Evolutionary conservation across 2,797 vertebrate genomes (phyloP).

Genomic region (Pipistrellus kuhlii): DNA sequence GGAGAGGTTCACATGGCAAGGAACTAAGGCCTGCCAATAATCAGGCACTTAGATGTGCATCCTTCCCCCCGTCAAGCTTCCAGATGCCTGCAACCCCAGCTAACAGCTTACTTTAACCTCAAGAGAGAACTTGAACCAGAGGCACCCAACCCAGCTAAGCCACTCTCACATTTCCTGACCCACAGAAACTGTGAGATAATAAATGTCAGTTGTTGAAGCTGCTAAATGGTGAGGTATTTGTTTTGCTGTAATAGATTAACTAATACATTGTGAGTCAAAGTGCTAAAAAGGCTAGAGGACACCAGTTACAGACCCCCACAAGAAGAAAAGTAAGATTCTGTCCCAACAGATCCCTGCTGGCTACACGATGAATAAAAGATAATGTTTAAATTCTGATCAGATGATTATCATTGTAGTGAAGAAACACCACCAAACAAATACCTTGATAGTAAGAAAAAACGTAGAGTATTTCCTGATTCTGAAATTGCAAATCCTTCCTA

Average conservation of each 20-base stretch:
- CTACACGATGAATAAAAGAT: not conserved
- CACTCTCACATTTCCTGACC: not conserved
- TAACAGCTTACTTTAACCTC: not conserved
- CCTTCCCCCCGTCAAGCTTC: not conserved
- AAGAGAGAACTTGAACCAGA: not conserved
- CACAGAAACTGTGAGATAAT: not conserved
- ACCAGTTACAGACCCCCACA: not conserved
- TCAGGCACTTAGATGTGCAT: not conserved
- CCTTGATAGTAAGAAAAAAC: not conserved
- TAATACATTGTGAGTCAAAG: not conserved
- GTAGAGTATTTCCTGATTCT: not conserved
- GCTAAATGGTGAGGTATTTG: constrained; percentile 15
- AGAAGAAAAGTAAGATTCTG: constrained; percentile 47
- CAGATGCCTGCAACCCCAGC: not conserved
- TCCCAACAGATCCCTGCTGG: not conserved
- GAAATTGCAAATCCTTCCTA: constrained; percentile 12
- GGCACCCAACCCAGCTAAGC: not conserved
- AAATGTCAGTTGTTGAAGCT: not conserved
- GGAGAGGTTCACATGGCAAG: not conserved
- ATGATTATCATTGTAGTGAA: constrained; percentile 9
- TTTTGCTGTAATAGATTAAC: constrained; percentile 46
- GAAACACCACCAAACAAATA: not conserved
- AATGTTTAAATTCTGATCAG: constrained; percentile 29
- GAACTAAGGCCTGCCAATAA: not conserved
- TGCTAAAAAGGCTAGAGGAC: not conserved